Percentiles rank a stretch among this genome's conserved stretches.
Conservation (phyloP, 2,888 invertebrate genomes). For the Tupiocoris notatus region DNA sequence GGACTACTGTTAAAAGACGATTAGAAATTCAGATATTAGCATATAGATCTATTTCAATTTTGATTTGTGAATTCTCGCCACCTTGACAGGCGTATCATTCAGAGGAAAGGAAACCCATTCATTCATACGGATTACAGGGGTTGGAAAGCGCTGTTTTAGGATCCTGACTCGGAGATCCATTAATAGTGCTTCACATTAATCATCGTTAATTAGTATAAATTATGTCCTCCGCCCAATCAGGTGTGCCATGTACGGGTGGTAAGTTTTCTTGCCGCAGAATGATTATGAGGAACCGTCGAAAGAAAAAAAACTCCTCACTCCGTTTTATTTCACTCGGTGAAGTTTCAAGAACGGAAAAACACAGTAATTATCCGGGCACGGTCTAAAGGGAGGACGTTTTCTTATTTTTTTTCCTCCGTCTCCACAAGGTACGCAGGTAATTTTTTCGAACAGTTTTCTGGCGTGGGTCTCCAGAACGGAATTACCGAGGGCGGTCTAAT, state of each 20-base stretch:
- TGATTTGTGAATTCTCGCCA: conserved; percentile 27
- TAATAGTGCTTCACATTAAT: conserved; percentile 18
- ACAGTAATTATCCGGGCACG: conserved; percentile 18
- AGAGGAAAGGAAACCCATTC: conserved; percentile 13
- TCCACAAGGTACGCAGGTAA: too few species aligned
- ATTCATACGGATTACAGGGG: conserved; percentile 25
- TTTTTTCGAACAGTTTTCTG: too few species aligned
- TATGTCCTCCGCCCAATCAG: conserved; percentile 3
- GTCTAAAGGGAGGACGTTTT: conserved; percentile 1
- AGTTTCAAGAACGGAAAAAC: conserved; percentile 11
- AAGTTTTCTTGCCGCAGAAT: neutral
- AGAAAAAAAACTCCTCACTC: neutral
- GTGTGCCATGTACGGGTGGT: neutral
- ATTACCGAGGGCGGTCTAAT: neutral
- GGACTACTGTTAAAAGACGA: conserved; percentile 16
- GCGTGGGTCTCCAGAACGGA: neutral
- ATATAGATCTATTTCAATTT: conserved; percentile 35
- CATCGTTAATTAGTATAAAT: conserved; percentile 34
- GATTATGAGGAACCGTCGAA: neutral
- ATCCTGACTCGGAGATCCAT: conserved; percentile 12
- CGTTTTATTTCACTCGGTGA: conserved; percentile 15
- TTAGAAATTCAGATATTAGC: conserved; percentile 20
- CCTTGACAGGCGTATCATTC: conserved; percentile 31
- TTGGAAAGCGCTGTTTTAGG: conserved; percentile 2
- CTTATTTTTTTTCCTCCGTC: neutral